These are phyloP conservation scores for Caenorhabditis sp. DNA, from an alignment of 2,888 invertebrate genomes.

Conservation along the genomic window DNA sequence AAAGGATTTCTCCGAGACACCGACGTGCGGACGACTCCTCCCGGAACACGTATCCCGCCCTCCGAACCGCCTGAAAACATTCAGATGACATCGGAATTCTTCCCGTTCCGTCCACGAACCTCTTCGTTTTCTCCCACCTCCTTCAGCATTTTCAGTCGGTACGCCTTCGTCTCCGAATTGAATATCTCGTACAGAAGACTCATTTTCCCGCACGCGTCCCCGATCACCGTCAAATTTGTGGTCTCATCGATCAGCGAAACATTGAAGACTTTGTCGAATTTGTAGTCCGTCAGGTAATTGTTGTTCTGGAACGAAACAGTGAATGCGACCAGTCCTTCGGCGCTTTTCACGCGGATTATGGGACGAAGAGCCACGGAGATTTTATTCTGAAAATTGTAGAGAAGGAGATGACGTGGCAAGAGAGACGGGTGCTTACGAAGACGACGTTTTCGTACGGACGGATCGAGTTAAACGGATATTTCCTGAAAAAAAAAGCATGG, in stretches of 20 bases:
- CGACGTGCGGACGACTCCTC: constrained; percentile 50
- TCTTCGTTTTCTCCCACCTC: constrained; percentile 23
- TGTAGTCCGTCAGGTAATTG: constrained; percentile 18
- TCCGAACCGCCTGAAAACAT: constrained; percentile 23
- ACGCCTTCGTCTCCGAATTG: constrained; percentile 16
- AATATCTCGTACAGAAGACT: constrained; percentile 29
- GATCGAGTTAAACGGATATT: constrained; percentile 42
- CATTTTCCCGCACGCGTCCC: constrained; percentile 48
- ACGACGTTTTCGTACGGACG: constrained; percentile 32
- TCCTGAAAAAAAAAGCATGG: too few relatives aligned
- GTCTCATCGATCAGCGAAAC: constrained; percentile 43
- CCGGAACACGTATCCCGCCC: constrained; percentile 50
- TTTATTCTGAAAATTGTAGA: constrained; percentile 49
- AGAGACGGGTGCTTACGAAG: constrained; percentile 29
- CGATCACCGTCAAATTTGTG: constrained; percentile 30
- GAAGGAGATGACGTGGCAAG: too few relatives aligned
- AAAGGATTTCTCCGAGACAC: constrained; percentile 44
- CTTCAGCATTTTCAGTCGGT: constrained; percentile 8
- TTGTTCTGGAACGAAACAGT: constrained; percentile 29
- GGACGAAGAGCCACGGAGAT: constrained; percentile 40
- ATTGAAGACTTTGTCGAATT: constrained; percentile 39
- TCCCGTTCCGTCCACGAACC: not conserved
- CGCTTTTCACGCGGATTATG: constrained; percentile 22
- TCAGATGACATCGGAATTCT: not conserved
- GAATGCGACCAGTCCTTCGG: constrained; percentile 9